Evolutionary conservation across 1,140 invertebrate genomes (phyloP), one percentile per base, ranked within the genome.

Genomic region (Phthorimaea operculella): DNA sequence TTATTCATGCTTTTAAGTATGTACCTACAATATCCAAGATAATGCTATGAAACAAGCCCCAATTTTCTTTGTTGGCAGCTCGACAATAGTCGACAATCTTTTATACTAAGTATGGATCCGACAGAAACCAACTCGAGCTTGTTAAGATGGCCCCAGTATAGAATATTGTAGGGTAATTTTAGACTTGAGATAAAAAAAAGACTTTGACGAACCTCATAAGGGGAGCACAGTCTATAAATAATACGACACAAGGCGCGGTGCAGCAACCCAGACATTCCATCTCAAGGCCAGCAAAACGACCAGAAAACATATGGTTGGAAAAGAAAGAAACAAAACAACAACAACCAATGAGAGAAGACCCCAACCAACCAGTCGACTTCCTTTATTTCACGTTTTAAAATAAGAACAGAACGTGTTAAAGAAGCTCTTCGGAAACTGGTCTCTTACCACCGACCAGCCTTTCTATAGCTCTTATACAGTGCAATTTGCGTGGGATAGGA

Each of bases 231-330:
- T 65, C 66, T 74, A 78, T 74, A 76, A 77, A 79, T 81, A 79
- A 70, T 59, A 59, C 66, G 68, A 68, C 68, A 63, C 63, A 63
- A n/a, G 36, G 14, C 66, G 57, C 57, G 60, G 68, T 62, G 68
- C 64, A 74, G 55, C 61, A 64, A 74, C 72, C 21, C 72, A 74
- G 70, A 72, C 73, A 76, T 72, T 72, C 74, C 68, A 71, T 68
- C 53, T 55, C 77, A 81, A 81, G 78, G 78, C 69, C 73, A 79
- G 70, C 75, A 77, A 76, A 72, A 78, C 70, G 73, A 78, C 74
- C 70, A 72, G 66, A 74, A 79, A 82, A 79, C 75, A 82, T 77
- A 79, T 82, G 79, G 70, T 68, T 69, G 72, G 66, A 77, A 79
- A 82, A 76, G 70, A 72, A 76, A 57, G 63, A 61, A 61, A 55